Evolutionary conservation across 2,113 vertebrate species (phyloP).

Genomic region (Malurus alboscapulatus): DNA sequence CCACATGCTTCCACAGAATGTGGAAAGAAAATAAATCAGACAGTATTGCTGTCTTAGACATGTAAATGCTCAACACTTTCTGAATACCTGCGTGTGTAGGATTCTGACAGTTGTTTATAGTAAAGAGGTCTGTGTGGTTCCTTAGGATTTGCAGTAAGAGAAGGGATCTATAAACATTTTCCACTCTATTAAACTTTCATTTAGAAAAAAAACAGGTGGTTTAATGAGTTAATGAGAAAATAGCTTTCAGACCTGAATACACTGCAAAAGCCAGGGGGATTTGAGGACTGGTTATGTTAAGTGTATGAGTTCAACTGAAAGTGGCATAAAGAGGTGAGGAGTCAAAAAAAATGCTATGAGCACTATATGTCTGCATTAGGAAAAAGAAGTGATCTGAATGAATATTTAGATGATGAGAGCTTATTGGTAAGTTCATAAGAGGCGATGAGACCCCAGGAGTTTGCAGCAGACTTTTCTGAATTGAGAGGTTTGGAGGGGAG

Average conservation of each 20-base stretch:
- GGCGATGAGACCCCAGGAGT: not conserved
- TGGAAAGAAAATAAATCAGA: constrained; percentile 30
- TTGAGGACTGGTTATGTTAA: not conserved
- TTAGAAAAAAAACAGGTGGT: not conserved
- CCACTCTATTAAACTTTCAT: not conserved
- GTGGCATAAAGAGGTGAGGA: not conserved
- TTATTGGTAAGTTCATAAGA: not conserved
- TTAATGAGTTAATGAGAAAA: constrained; percentile 27
- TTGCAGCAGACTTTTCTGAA: not conserved
- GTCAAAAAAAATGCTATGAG: not conserved
- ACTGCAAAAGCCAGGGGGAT: not conserved
- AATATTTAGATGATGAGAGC: not conserved
- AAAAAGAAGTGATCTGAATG: not conserved
- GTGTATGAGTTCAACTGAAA: not conserved
- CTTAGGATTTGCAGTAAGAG: not conserved
- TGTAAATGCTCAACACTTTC: not conserved
- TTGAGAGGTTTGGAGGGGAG: not conserved
- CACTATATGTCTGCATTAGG: not conserved
- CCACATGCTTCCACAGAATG: not conserved
- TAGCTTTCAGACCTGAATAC: not conserved
- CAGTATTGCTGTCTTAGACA: not conserved
- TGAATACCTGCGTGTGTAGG: not conserved
- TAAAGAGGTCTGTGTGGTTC: not conserved
- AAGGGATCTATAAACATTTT: not conserved
- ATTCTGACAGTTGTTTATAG: constrained; percentile 8